Base-by-base conservation (phyloP, 2,797 vertebrate genomes). In the Acrossocheilus fasciatus region DNA sequence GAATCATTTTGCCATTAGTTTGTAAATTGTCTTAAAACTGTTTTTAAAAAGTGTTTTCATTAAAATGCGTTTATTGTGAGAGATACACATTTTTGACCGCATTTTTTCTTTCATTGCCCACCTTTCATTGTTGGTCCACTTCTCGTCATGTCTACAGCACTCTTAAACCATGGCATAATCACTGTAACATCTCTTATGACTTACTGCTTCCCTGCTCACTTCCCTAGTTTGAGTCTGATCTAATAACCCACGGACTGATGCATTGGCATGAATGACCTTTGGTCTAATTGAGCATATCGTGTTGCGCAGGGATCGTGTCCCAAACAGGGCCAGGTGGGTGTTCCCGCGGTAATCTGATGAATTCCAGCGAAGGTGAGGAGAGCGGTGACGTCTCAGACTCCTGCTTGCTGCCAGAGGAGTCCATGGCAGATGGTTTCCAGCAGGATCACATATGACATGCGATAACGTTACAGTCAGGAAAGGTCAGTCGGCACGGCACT, bases 371-470 rank as follows among this genome's bases (percentile, higher is more conserved):
- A 85, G 79, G 66, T 83, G 74, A 81, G 82, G 77, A 79, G 47
- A 76, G 43, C 45, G 18, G 69, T 84, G 77, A 76, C 54, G 79
- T 74, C 70, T 73, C 39, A 6, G 52, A 41, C 81, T 73, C 82
- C 77, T 74, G 87, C 81, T 81, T 86, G 88, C 91, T 92, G 89
- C 89, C 90, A 92, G 88, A 86, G 88, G 87, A 92, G 82, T 91
- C 92, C 90, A 86, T 74, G 93, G 90, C 94, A 95, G 94, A 94
- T 95, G 94, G 94, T 94, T 94, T 95, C 93, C 93, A 95, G 92
- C 92, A 94, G 93, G 93, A 92, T 90, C 79, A 90, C 90, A 78
- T 92, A 92, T 93, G 93, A 94, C 93, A 94, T 92, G 93, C 92
- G 93, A 94, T 94, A 94, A 93, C 92, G 91, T 94, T 95, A 93